These are phyloP conservation scores for Dioctria rufipes DNA, from an alignment of 2,888 invertebrate species.

Conservation along the genomic window DNA sequence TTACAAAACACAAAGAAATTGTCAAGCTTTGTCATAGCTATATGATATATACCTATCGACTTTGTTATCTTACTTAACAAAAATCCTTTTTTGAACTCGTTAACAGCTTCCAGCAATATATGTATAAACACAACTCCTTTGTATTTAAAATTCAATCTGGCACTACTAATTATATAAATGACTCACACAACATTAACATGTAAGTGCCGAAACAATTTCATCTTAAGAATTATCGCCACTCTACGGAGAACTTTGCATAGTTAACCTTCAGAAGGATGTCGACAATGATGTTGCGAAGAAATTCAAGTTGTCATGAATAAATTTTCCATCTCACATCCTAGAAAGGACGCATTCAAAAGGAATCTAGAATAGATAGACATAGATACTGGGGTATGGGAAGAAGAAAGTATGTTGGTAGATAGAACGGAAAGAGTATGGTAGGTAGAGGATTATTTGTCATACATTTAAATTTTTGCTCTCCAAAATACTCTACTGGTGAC, in stretches of 20 bases:
- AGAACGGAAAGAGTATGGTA: too few relatives aligned
- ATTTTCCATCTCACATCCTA: slow-evolving; percentile 14
- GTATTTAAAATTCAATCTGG: slow-evolving; percentile 48
- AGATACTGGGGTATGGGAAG: background rate
- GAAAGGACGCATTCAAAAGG: slow-evolving; percentile 5
- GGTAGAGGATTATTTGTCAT: too few relatives aligned
- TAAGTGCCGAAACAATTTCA: slow-evolving; percentile 24
- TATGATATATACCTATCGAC: too few relatives aligned
- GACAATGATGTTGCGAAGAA: background rate
- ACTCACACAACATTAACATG: slow-evolving; percentile 53
- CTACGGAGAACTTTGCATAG: slow-evolving; percentile 14
- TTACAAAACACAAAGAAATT: too few relatives aligned
- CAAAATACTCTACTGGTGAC: too few relatives aligned
- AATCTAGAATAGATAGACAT: slow-evolving; percentile 6
- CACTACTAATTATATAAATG: slow-evolving; percentile 50
- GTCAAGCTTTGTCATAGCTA: too few relatives aligned
- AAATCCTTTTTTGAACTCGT: too few relatives aligned
- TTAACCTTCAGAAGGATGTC: slow-evolving; percentile 2
- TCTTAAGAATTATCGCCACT: slow-evolving; percentile 24
- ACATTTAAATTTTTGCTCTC: too few relatives aligned
- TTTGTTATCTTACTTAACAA: too few relatives aligned
- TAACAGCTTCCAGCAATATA: too few relatives aligned
- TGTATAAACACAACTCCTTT: background rate
- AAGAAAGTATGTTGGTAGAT: background rate
- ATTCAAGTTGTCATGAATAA: slow-evolving; percentile 37